Conservation (phyloP, 2,113 vertebrate species). For the Forbesichthys agassizii region DNA sequence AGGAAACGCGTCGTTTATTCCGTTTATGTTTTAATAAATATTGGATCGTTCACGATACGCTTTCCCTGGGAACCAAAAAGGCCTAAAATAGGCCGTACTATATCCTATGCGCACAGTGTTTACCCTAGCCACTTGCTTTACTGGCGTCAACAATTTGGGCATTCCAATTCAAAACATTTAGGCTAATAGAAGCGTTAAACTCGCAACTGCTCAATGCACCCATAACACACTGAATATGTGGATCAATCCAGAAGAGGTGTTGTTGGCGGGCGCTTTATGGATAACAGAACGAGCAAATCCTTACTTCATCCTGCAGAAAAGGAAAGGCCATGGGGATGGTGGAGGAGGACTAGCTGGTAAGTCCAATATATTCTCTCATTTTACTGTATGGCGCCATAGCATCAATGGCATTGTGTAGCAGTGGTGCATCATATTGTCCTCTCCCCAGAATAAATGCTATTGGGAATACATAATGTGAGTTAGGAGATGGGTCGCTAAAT, state of each 20-base stretch:
- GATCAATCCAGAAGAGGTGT: constrained; percentile 95
- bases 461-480: too few species aligned
- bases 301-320: constrained; percentile 94
- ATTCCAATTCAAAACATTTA: constrained; percentile 9
- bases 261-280: constrained; percentile 95
- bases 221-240: constrained; percentile 79
- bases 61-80: constrained; percentile 2
- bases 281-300: constrained; percentile 95
- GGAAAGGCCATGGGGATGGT: constrained; percentile 90
- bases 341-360: constrained; percentile 87
- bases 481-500: too few species aligned
- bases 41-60: not conserved
- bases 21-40: constrained; percentile 5
- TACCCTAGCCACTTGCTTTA: not conserved
- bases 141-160: not conserved
- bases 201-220: constrained; percentile 60
- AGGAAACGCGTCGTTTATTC: constrained; percentile 29
- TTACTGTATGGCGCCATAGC: not conserved
- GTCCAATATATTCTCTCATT: not conserved
- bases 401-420: too few species aligned
- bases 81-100: constrained; percentile 2
- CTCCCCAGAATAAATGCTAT: too few species aligned
- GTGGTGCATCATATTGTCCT: too few species aligned
- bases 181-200: constrained; percentile 6
- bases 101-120: constrained; percentile 1